Conservation (phyloP, 2,888 invertebrate species). For the Oxycera nigricornis region DNA sequence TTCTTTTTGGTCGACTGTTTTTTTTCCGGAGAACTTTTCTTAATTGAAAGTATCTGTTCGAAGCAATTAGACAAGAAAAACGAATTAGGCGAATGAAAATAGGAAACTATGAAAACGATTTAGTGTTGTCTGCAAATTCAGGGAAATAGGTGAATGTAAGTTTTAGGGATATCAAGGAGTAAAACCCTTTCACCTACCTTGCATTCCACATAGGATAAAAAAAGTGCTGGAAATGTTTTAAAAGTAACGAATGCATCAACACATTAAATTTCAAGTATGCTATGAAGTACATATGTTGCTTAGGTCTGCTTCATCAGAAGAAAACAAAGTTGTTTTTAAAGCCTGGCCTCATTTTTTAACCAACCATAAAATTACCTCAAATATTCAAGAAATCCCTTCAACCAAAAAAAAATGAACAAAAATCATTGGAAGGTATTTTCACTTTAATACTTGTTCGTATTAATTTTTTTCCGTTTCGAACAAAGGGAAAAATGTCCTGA, state of each 20-base stretch:
- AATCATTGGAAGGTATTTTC: constrained; percentile 36
- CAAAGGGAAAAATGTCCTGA: constrained; percentile 41
- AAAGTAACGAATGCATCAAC: too few species aligned
- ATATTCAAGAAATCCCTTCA: not conserved
- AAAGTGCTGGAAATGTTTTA: too few species aligned
- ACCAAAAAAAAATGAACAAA: not conserved
- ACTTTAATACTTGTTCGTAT: constrained; percentile 17
- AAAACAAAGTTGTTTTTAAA: too few species aligned
- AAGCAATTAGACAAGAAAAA: constrained; percentile 35
- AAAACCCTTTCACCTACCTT: too few species aligned
- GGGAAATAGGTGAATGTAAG: too few species aligned
- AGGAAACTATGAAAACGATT: not conserved
- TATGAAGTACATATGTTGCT: too few species aligned
- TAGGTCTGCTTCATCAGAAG: too few species aligned
- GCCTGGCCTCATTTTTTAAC: not conserved
- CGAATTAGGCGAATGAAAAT: constrained; percentile 8
- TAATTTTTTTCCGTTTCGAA: constrained; percentile 20
- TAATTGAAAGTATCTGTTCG: constrained; percentile 38
- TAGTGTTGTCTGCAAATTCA: too few species aligned
- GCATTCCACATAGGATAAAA: too few species aligned
- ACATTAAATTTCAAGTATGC: too few species aligned
- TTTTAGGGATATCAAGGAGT: too few species aligned
- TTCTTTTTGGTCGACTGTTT: not conserved
- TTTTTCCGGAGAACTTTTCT: constrained; percentile 10
- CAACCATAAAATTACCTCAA: too few species aligned